These are phyloP conservation scores for Ciconia stormi DNA, from an alignment of 2,113 vertebrate genomes.

Conservation along the genomic window DNA sequence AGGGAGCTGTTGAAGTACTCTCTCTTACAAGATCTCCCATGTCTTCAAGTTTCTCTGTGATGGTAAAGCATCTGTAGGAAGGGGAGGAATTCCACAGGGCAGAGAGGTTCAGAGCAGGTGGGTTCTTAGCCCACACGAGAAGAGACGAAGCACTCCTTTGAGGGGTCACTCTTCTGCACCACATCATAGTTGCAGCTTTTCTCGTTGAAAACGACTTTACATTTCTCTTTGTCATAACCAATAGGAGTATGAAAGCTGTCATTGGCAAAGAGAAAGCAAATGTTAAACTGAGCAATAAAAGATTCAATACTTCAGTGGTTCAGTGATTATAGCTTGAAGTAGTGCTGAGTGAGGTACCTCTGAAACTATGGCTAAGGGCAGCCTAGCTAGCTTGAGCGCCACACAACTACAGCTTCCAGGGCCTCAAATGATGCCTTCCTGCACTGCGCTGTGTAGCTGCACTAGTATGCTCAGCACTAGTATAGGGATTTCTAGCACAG, in stretches of 20 bases:
- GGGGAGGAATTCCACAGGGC: not conserved
- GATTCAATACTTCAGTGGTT: not conserved
- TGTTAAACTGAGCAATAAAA: not conserved
- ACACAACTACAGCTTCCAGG: not conserved
- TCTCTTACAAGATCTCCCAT: not conserved
- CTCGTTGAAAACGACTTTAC: not conserved
- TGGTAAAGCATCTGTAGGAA: not conserved
- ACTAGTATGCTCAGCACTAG: not conserved
- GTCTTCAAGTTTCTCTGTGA: not conserved
- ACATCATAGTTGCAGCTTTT: not conserved
- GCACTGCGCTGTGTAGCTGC: not conserved
- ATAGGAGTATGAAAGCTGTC: not conserved
- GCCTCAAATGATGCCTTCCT: not conserved
- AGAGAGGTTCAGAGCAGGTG: not conserved
- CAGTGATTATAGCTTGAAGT: not conserved
- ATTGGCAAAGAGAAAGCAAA: not conserved
- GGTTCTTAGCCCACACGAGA: not conserved
- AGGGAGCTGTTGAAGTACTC: not conserved
- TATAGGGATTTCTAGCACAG: not conserved
- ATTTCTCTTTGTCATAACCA: not conserved
- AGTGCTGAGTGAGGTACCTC: not conserved
- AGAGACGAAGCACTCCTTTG: fast-evolving
- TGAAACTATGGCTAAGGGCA: not conserved
- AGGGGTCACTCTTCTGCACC: not conserved
- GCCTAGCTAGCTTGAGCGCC: not conserved